These are phyloP conservation scores for Sitta europaea DNA, from an alignment of 2,113 vertebrate species.

Conservation along the genomic window DNA sequence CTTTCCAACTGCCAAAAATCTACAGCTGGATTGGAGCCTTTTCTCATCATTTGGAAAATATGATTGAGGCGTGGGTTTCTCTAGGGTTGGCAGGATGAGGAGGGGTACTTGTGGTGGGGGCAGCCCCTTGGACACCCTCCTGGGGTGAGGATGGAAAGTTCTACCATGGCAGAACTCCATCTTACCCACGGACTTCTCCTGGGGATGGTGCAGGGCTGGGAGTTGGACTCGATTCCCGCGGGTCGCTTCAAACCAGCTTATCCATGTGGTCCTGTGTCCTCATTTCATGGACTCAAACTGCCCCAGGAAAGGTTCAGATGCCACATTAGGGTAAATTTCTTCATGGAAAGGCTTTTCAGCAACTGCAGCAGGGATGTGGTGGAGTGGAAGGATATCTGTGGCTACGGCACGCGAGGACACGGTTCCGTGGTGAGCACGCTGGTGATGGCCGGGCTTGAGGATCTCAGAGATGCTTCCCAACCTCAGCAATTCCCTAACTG, in stretches of 20 bases:
- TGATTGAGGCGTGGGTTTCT: not conserved
- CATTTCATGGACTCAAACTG: not conserved
- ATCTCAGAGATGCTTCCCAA: not conserved
- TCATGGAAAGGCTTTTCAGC: not conserved
- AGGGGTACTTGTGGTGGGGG: fast-evolving
- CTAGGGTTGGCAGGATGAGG: not conserved
- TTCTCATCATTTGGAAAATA: not conserved
- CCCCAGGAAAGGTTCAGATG: not conserved
- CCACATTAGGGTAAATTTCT: not conserved
- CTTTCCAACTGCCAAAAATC: not conserved
- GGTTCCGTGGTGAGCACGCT: fast-evolving
- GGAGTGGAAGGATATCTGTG: not conserved
- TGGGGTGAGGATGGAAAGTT: not conserved
- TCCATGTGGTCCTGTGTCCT: not conserved
- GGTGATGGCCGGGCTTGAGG: fast-evolving
- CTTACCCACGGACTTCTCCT: not conserved
- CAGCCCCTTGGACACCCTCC: not conserved
- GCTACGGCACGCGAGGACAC: fast-evolving
- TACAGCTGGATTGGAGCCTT: not conserved
- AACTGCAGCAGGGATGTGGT: not conserved
- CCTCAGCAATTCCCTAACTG: fast-evolving
- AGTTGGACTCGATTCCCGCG: fast-evolving
- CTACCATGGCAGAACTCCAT: too few relatives aligned
- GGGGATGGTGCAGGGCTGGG: not conserved
- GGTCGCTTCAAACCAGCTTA: too few relatives aligned